Percentiles rank a stretch among this genome's conserved stretches.
phyloP scores from a whole-genome alignment of 2,113 vertebrate species.

The Piaya cayana region DNA sequence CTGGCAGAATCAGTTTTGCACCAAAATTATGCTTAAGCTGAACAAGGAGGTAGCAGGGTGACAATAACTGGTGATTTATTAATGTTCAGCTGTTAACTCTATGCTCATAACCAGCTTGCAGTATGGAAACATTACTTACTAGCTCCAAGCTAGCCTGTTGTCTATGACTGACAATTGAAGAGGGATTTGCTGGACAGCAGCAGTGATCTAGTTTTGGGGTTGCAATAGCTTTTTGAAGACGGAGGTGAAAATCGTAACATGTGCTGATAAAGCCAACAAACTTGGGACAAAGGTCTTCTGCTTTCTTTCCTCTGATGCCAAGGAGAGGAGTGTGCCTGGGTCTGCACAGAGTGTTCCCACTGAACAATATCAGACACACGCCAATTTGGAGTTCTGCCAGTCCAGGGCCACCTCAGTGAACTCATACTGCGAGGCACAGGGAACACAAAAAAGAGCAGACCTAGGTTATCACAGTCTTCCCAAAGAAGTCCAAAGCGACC shows the following conservation, averaged over 20 bases:
- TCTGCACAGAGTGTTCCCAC: slow-evolving; percentile 70
- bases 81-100: background rate
- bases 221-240: slow-evolving; percentile 51
- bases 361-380: slow-evolving; percentile 77
- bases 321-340: slow-evolving; percentile 71
- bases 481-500: slow-evolving; percentile 63
- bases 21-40: background rate
- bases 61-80: background rate
- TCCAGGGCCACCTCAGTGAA: slow-evolving; percentile 26
- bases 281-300: slow-evolving; percentile 36
- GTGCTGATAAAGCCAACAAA: slow-evolving; percentile 38
- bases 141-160: background rate
- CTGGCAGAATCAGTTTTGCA: background rate
- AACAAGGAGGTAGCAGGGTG: background rate
- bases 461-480: slow-evolving; percentile 68
- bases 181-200: background rate
- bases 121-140: background rate
- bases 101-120: background rate
- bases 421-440: slow-evolving; percentile 12
- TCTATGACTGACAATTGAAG: background rate
- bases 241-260: background rate
- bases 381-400: slow-evolving; percentile 72
- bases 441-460: slow-evolving; percentile 53
- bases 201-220: background rate
- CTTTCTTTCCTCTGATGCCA: slow-evolving; percentile 44